Base-by-base conservation (phyloP, 2,113 vertebrate genomes). In the Numenius arquata region DNA sequence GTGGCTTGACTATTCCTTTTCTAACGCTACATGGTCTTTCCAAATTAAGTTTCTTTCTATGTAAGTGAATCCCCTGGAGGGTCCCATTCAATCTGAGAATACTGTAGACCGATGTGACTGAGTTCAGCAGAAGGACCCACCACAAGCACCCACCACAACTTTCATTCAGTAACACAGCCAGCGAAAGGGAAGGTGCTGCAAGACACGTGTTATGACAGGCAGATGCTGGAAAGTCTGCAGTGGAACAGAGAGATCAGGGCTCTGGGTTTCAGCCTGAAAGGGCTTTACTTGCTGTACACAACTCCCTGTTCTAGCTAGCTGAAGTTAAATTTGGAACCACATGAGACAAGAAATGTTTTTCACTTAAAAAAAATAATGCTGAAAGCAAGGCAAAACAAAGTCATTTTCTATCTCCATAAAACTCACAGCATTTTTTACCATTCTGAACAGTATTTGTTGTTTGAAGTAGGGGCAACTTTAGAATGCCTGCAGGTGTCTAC, bases 61-160 rank as follows among this genome's bases (percentile, higher is more conserved):
- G 15, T 47, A 68, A 63, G 13, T 20, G 45, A 76, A 40, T 59
- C 5, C 38, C 56, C 26, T 11, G 50, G 20, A 65, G 17, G 19
- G 9, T 18, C 43, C 15, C 4, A 2, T 15, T 38, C 43, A 53
- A 27, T 14, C 40, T 2, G 1, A 36, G n/a, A 27, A 16, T 52
- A 23, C 17, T 0, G 2, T 15, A 53, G 40, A n/a, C 25, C 0
- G 1, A 15, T 50, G 80, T 67, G 56, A 20, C n/a, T 8, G n/a
- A 59, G 56, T 26, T 71, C 74, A 66, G 23, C 40, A 79, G 38
- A 53, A 45, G 30, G 43, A 30, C 29, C 38, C 61, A 34, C 43
- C 15, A 11, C 73, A 53, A 52, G 43, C 43, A 26, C 21, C 34
- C 61, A 34, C 43, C 22, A 10, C 62, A 71, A 30, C 38, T 81